A percentile compares a stretch with the other conserved stretches of the same genome.
phyloP scores from a whole-genome alignment of 2,113 vertebrate genomes.

The Aleadryas rufinucha region DNA sequence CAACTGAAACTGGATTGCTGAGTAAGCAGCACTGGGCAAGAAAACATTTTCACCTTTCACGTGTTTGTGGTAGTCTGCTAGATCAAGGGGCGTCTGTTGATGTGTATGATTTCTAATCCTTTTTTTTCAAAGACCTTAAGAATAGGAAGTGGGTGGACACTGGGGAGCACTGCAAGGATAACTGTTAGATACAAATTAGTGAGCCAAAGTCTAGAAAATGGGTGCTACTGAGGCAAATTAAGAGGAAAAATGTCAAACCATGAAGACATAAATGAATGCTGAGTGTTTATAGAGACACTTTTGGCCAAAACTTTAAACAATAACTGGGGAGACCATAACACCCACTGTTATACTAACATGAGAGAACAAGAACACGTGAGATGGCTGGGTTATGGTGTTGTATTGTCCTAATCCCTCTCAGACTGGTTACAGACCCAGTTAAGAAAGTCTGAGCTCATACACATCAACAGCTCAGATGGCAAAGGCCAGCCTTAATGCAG shows the following conservation, averaged over 20 bases:
- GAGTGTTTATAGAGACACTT: neutral
- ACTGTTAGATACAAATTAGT: neutral
- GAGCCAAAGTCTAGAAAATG: neutral
- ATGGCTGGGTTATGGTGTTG: neutral
- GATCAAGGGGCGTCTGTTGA: neutral
- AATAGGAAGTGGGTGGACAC: neutral
- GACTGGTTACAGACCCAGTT: neutral
- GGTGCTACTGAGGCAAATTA: neutral
- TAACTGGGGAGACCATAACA: neutral
- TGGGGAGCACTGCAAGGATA: neutral
- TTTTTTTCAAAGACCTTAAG: neutral
- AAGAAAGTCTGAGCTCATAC: neutral
- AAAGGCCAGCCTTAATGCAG: constrained; percentile 21
- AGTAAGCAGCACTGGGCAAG: neutral
- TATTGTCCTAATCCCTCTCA: constrained; percentile 1
- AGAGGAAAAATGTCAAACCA: neutral
- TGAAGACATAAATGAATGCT: neutral
- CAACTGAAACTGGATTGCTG: neutral
- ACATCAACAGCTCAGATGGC: constrained; percentile 24
- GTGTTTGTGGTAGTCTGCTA: neutral
- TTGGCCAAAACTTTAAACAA: neutral
- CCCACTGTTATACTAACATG: neutral
- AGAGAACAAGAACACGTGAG: neutral
- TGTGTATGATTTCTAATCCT: neutral
- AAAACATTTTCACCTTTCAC: neutral